Conservation (phyloP, 1,140 invertebrate genomes). For the Drosophila varians region DNA sequence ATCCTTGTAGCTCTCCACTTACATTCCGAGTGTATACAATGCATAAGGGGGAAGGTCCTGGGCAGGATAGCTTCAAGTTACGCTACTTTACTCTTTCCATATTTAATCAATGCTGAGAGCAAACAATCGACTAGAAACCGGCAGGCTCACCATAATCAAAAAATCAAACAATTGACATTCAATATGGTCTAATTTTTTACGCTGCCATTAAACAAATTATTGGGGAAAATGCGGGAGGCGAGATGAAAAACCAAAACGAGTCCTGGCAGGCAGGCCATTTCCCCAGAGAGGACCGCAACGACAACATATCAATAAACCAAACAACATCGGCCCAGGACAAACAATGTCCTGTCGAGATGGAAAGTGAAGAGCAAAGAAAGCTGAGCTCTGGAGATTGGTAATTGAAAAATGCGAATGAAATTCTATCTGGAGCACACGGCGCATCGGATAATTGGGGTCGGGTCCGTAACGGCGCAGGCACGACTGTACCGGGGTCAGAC, state of each 20-base stretch:
- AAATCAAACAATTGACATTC: constrained; percentile 83
- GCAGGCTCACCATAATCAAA: constrained; percentile 75
- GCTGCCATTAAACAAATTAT: constrained; percentile 83
- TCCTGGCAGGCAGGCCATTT: constrained; percentile 42
- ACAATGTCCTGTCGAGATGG: constrained; percentile 33
- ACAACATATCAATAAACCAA: constrained; percentile 76
- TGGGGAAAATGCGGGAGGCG: constrained; percentile 38
- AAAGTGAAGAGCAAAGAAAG: constrained; percentile 30
- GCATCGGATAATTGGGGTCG: constrained; percentile 29
- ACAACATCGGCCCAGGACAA: constrained; percentile 60
- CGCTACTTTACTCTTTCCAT: constrained; percentile 70
- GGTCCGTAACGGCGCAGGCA: neutral
- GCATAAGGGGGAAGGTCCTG: constrained; percentile 10
- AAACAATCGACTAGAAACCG: constrained; percentile 37
- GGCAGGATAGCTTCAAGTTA: constrained; percentile 53
- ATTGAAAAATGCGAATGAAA: constrained; percentile 72
- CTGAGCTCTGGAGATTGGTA: constrained; percentile 53
- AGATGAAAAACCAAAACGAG: constrained; percentile 46
- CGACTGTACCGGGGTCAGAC: constrained; percentile 53
- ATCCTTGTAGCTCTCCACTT: constrained; percentile 30
- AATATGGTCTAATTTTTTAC: constrained; percentile 83
- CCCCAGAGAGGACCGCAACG: constrained; percentile 45
- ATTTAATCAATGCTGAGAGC: constrained; percentile 71
- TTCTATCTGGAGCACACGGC: constrained; percentile 19
- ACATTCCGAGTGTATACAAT: neutral